Evolutionary conservation across 2,113 vertebrate species (phyloP).

Genomic region (Columba janthina): DNA sequence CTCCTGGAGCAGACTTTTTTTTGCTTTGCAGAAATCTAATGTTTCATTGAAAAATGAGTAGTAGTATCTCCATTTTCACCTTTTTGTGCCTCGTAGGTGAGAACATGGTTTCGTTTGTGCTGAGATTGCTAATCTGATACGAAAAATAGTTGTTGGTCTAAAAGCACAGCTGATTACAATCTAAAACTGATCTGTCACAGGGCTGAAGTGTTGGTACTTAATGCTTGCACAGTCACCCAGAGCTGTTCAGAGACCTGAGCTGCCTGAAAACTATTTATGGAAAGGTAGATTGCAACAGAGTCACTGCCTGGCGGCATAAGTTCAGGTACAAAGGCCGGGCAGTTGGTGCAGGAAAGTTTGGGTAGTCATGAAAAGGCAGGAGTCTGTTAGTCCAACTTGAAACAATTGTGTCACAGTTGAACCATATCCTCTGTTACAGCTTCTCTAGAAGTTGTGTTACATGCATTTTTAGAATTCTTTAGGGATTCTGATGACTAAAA

Average conservation of each 20-base stretch:
- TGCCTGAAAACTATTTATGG: background rate
- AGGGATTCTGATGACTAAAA: background rate
- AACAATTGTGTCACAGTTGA: background rate
- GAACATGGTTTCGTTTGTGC: background rate
- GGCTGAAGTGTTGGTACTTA: background rate
- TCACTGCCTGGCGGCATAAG: background rate
- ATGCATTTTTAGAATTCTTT: background rate
- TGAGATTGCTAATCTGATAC: background rate
- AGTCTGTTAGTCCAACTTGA: background rate
- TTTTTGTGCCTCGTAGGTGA: background rate
- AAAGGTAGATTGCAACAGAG: background rate
- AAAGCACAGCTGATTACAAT: background rate
- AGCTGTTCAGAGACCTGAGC: background rate
- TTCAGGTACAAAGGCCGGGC: background rate
- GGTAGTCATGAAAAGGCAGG: background rate
- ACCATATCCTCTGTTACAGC: background rate
- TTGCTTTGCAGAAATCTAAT: background rate
- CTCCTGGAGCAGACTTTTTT: background rate
- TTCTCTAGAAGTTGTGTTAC: background rate
- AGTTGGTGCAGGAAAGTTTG: background rate
- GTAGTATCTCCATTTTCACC: background rate
- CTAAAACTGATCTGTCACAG: background rate
- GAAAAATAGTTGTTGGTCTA: background rate
- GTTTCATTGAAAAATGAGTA: background rate
- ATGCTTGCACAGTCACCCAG: background rate